phyloP scores from a whole-genome alignment of 2,113 vertebrate species.

The Trematomus loennbergii region DNA sequence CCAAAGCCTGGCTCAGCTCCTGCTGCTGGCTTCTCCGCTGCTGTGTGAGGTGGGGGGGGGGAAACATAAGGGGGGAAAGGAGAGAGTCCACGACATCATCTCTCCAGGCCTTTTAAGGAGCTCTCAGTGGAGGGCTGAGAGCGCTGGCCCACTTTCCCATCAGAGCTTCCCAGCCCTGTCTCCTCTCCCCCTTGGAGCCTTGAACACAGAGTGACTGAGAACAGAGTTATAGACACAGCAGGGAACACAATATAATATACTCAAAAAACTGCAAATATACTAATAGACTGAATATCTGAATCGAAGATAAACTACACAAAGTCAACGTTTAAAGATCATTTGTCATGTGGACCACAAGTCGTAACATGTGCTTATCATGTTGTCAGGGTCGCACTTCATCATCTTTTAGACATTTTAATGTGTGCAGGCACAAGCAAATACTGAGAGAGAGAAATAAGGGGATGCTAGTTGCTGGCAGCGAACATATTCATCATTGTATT shows the following conservation, averaged over 20 bases:
- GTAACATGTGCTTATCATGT: conserved; percentile 20
- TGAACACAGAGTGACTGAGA: conserved; percentile 59
- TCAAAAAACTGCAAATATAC: conserved; percentile 14
- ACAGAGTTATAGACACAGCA: conserved; percentile 24
- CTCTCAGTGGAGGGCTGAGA: conserved; percentile 80
- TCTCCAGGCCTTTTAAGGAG: conserved; percentile 86
- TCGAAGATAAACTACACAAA: conserved; percentile 3
- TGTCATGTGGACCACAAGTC: conserved; percentile 7
- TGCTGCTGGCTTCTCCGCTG: conserved; percentile 61
- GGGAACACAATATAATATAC: conserved; percentile 33
- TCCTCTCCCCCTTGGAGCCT: conserved; percentile 63
- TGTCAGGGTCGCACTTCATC: conserved; percentile 51
- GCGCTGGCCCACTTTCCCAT: conserved; percentile 81
- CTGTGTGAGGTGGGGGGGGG: conserved; percentile 44
- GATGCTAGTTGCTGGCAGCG: conserved; percentile 30
- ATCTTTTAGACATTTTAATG: conserved; percentile 51
- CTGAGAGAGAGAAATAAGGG: conserved; percentile 21
- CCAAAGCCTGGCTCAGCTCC: conserved; percentile 58
- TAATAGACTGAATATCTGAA: background rate
- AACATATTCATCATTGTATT: conserved; percentile 61
- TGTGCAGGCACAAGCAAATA: conserved; percentile 15
- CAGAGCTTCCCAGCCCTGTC: conserved; percentile 72
- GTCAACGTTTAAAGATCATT: background rate
- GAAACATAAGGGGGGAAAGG: conserved; percentile 49
- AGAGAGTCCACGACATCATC: conserved; percentile 81